These are phyloP conservation scores for Galendromus occidentalis DNA, from an alignment of 1,140 invertebrate genomes.

Conservation along the genomic window DNA sequence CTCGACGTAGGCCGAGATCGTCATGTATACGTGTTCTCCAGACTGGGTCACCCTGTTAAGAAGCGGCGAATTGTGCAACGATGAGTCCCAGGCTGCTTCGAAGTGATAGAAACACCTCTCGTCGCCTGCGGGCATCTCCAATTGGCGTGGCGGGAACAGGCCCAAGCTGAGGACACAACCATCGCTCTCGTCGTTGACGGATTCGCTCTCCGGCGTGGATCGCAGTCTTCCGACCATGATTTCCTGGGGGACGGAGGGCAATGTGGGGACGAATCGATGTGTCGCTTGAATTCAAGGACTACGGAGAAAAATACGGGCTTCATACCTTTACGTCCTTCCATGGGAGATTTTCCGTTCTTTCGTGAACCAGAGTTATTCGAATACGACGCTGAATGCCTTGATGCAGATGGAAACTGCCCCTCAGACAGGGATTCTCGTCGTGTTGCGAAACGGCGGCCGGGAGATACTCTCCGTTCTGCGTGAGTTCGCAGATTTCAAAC, in stretches of 20 bases:
- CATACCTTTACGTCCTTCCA: slow-evolving; percentile 55
- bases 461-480: slow-evolving; percentile 85
- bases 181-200: slow-evolving; percentile 56
- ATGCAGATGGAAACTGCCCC: slow-evolving; percentile 84
- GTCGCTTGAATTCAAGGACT: too few relatives aligned
- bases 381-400: slow-evolving; percentile 93
- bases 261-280: not conserved
- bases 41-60: slow-evolving; percentile 87
- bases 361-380: slow-evolving; percentile 93
- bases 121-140: slow-evolving; percentile 63
- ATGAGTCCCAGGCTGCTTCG: slow-evolving; percentile 98
- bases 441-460: slow-evolving; percentile 90
- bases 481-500: slow-evolving; percentile 98
- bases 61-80: slow-evolving; percentile 83
- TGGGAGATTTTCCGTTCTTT: slow-evolving; percentile 65
- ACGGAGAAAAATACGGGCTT: too few relatives aligned
- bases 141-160: slow-evolving; percentile 80
- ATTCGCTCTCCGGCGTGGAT: slow-evolving; percentile 61
- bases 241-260: not conserved
- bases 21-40: slow-evolving; percentile 93
- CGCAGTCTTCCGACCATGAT: slow-evolving; percentile 53
- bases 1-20: slow-evolving; percentile 92
- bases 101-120: slow-evolving; percentile 78
- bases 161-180: slow-evolving; percentile 84
- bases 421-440: slow-evolving; percentile 70